Conservation (phyloP, 2,888 invertebrate species). For the Scaptodrosophila latifasciaeformis region DNA sequence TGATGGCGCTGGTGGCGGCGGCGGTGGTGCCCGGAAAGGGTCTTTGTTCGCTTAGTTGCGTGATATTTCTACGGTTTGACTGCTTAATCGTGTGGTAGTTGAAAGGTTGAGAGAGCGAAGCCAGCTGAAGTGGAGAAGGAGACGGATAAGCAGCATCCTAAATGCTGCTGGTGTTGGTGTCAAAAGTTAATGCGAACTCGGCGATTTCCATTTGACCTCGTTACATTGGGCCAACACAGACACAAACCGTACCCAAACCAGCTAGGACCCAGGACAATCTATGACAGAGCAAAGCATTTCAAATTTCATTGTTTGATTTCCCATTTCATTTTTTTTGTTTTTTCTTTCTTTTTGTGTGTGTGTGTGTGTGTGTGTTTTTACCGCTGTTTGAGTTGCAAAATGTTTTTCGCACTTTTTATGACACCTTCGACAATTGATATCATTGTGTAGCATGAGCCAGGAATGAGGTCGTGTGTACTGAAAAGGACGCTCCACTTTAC, state of each 20-base stretch:
- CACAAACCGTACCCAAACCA: too few relatives aligned
- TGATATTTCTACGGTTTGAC: slow-evolving; percentile 61
- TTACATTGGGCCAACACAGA: slow-evolving; percentile 32
- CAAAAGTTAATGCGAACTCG: slow-evolving; percentile 66
- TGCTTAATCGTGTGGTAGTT: slow-evolving; percentile 56
- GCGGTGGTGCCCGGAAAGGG: slow-evolving; percentile 33
- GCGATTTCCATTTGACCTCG: slow-evolving; percentile 66
- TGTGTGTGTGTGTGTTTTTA: slow-evolving; percentile 6
- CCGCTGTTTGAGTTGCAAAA: slow-evolving; percentile 43
- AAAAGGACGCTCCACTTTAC: background rate
- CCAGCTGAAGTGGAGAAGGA: slow-evolving; percentile 8
- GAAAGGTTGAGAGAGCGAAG: background rate
- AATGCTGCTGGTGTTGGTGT: slow-evolving; percentile 36
- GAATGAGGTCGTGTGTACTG: background rate
- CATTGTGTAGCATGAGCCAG: slow-evolving; percentile 11
- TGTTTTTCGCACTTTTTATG: slow-evolving; percentile 43
- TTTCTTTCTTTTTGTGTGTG: slow-evolving; percentile 4
- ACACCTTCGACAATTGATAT: slow-evolving; percentile 54
- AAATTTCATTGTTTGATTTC: slow-evolving; percentile 57
- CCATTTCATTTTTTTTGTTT: slow-evolving; percentile 6
- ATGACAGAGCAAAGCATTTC: slow-evolving; percentile 49
- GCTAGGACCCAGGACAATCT: slow-evolving; percentile 27
- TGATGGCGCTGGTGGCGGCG: background rate
- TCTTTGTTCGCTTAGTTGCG: slow-evolving; percentile 62
- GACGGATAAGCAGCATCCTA: background rate